A percentile compares a stretch with the other conserved stretches of the same genome.
phyloP scores from a whole-genome alignment of 2,888 invertebrate genomes.

The Trichogramma evanescens region DNA sequence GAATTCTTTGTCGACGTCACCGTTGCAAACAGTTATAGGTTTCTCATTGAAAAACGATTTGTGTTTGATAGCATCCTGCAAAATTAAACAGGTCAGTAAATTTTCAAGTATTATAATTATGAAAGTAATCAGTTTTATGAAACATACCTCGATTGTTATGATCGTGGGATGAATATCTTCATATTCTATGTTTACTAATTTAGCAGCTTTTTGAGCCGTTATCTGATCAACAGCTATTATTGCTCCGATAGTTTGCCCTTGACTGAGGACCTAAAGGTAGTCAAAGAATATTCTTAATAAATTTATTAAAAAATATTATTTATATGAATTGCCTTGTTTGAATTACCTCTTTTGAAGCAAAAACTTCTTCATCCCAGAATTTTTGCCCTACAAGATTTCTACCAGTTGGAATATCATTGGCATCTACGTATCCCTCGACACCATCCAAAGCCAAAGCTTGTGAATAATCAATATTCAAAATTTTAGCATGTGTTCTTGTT shows the following conservation, averaged over 20 bases:
- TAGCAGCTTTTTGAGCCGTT: constrained; percentile 75
- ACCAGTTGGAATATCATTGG: constrained; percentile 63
- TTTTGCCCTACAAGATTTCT: constrained; percentile 63
- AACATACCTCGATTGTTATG: constrained; percentile 64
- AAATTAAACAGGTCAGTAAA: background rate
- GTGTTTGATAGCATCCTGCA: constrained; percentile 64
- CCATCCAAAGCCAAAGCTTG: constrained; percentile 69
- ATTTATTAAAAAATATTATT: background rate
- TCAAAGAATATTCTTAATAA: background rate
- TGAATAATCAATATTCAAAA: constrained; percentile 63
- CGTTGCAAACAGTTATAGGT: constrained; percentile 55
- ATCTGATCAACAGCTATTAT: constrained; percentile 68
- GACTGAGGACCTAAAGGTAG: constrained; percentile 51
- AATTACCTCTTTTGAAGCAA: constrained; percentile 62
- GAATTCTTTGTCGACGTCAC: constrained; percentile 64
- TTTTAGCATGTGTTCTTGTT: constrained; percentile 70
- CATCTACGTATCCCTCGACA: constrained; percentile 68
- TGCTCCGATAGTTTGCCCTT: constrained; percentile 74
- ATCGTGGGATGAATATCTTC: constrained; percentile 71
- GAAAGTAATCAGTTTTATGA: too few species aligned
- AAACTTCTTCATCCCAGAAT: constrained; percentile 72
- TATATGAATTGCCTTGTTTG: background rate
- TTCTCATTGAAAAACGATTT: constrained; percentile 60
- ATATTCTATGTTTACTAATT: constrained; percentile 69
- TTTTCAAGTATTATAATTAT: too few species aligned